phyloP scores from a whole-genome alignment of 2,113 vertebrate genomes.

The Lamprologus lemairii region DNA sequence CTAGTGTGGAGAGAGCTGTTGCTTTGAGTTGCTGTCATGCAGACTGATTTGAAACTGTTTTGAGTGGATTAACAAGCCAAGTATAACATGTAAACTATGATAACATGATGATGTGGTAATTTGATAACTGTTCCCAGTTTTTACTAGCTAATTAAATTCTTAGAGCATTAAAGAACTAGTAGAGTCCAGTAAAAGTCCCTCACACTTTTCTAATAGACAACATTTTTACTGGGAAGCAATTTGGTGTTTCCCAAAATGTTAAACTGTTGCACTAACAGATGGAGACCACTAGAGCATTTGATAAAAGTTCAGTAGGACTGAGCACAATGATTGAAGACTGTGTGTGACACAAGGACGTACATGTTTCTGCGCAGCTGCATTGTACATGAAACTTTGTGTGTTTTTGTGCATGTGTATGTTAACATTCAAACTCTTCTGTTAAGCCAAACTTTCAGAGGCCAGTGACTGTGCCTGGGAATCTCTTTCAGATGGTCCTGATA shows the following conservation, averaged over 20 bases:
- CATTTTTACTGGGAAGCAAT: background rate
- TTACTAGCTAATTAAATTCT: background rate
- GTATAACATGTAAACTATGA: background rate
- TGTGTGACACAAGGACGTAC: background rate
- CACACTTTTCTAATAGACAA: background rate
- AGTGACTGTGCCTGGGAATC: constrained; percentile 20
- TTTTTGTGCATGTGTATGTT: background rate
- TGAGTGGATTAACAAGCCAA: background rate
- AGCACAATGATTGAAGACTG: background rate
- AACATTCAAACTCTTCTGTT: background rate
- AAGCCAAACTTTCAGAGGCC: constrained; percentile 14
- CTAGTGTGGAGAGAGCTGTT: background rate
- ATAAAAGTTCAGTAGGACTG: background rate
- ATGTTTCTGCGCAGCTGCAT: background rate
- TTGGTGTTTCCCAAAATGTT: background rate
- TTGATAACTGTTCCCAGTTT: background rate
- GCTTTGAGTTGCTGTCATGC: background rate
- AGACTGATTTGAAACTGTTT: background rate
- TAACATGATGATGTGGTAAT: background rate
- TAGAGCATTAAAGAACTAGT: background rate
- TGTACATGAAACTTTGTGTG: background rate
- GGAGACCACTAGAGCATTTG: background rate
- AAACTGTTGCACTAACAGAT: background rate
- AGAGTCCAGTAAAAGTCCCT: background rate
- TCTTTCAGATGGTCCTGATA: constrained; percentile 54